phyloP scores from a whole-genome alignment of 1,140 invertebrate genomes.

The Tenebrio molitor region DNA sequence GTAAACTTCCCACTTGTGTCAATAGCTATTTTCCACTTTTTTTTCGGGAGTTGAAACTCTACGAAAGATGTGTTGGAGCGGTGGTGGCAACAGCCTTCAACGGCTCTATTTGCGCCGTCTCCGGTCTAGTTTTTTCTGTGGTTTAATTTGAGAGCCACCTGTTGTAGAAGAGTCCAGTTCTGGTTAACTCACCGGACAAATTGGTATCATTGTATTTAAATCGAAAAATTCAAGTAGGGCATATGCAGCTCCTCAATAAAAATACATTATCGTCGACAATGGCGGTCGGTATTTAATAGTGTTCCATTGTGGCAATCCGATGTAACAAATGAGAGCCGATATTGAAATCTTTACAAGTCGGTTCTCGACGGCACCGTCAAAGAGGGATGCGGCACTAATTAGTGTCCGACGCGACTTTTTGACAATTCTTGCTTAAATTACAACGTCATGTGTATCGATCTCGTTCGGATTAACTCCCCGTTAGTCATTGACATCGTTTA shows the following conservation, averaged over 20 bases:
- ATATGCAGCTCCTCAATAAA: slow-evolving; percentile 20
- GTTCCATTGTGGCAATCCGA: neutral
- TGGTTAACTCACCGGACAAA: slow-evolving; percentile 10
- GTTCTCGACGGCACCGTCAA: neutral
- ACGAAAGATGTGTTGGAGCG: too few species aligned
- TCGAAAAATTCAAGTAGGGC: slow-evolving; percentile 21
- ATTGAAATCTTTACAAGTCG: slow-evolving; percentile 11
- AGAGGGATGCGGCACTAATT: neutral
- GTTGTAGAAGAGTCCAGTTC: neutral
- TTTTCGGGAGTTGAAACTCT: too few species aligned
- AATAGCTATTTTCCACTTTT: too few species aligned
- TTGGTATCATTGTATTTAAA: slow-evolving; percentile 32
- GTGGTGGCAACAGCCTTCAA: too few species aligned
- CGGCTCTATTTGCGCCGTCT: too few species aligned
- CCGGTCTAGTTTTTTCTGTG: neutral
- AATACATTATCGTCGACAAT: slow-evolving; percentile 28
- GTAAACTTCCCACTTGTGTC: too few species aligned
- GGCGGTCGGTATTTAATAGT: slow-evolving; percentile 23
- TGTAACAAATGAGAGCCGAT: neutral
- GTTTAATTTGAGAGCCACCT: too few species aligned
- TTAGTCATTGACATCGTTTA: slow-evolving; percentile 28
- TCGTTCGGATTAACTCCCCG: neutral
- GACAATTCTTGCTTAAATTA: slow-evolving; percentile 3
- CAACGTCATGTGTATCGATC: neutral
- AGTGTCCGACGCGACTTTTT: neutral